Evolutionary conservation across 2,888 invertebrate genomes (phyloP).

Genomic region (Ctenicera cuprea): DNA sequence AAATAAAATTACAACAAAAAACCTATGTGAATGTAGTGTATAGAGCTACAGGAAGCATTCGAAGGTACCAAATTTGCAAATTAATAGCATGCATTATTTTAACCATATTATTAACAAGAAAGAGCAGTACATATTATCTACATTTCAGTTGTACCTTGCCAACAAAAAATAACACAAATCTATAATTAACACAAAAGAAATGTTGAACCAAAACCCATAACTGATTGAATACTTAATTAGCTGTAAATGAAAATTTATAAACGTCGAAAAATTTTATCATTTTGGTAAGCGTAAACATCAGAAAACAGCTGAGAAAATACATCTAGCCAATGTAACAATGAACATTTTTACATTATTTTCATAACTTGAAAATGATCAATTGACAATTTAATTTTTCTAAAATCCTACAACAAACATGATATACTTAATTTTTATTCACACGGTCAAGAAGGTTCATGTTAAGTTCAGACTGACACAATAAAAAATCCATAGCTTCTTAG

Average conservation of each 20-base stretch:
- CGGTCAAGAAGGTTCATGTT: background rate
- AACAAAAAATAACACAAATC: background rate
- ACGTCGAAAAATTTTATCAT: slow-evolving; percentile 16
- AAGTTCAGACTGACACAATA: background rate
- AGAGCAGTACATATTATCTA: slow-evolving; percentile 8
- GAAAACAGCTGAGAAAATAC: slow-evolving; percentile 18
- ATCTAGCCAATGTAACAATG: slow-evolving; percentile 25
- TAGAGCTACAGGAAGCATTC: slow-evolving; percentile 43
- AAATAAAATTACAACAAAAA: slow-evolving; percentile 38
- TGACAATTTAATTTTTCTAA: slow-evolving; percentile 39
- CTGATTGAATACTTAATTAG: slow-evolving; percentile 11
- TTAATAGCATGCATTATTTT: slow-evolving; percentile 6
- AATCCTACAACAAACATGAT: slow-evolving; percentile 29
- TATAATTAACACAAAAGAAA: background rate
- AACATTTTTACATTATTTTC: slow-evolving; percentile 25
- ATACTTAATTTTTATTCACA: slow-evolving; percentile 17
- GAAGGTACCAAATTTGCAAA: slow-evolving; percentile 34
- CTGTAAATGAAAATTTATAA: slow-evolving; percentile 32
- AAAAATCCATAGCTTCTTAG: background rate
- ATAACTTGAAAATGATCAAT: slow-evolving; percentile 34
- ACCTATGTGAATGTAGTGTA: slow-evolving; percentile 39
- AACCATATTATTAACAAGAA: background rate
- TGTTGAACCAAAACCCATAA: background rate
- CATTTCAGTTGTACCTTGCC: background rate
- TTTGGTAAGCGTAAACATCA: slow-evolving; percentile 17